These are phyloP conservation scores for Drosophila borealis DNA, from an alignment of 2,888 invertebrate genomes.

Conservation along the genomic window DNA sequence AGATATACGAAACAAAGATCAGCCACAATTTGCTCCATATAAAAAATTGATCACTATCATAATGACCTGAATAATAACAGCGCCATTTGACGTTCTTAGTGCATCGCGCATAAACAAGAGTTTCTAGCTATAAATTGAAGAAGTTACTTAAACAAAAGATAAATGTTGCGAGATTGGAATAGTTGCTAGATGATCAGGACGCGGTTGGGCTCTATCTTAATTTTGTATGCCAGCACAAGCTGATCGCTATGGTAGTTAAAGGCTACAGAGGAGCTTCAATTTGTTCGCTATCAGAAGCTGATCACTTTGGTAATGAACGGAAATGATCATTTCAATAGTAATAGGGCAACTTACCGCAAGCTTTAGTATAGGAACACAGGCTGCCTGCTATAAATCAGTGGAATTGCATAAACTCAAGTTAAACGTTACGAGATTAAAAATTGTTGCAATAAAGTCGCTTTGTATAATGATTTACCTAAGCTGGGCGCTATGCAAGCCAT, in stretches of 20 bases:
- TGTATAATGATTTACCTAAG: conserved; percentile 51
- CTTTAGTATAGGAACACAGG: background rate
- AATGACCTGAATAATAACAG: background rate
- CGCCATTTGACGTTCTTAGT: background rate
- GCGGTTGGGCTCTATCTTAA: no score
- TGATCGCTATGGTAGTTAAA: no score
- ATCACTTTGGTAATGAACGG: no score
- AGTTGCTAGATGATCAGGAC: no score
- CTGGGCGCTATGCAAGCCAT: conserved; percentile 18
- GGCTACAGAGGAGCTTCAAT: no score
- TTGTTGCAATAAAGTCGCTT: conserved; percentile 11
- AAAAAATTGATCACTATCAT: background rate
- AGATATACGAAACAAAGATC: no score
- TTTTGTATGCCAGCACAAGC: no score
- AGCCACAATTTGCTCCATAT: background rate
- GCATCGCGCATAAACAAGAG: background rate
- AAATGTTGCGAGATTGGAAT: conserved; percentile 17
- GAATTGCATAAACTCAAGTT: background rate
- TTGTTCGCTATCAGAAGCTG: no score
- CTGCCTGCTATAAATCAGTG: conserved; percentile 13
- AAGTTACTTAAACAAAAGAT: background rate
- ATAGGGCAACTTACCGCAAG: no score
- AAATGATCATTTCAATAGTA: no score
- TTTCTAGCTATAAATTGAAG: conserved; percentile 11
- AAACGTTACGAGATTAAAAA: conserved; percentile 23